Evolutionary conservation across 1,140 invertebrate species (phyloP).

Genomic region (Planococcus citri): DNA sequence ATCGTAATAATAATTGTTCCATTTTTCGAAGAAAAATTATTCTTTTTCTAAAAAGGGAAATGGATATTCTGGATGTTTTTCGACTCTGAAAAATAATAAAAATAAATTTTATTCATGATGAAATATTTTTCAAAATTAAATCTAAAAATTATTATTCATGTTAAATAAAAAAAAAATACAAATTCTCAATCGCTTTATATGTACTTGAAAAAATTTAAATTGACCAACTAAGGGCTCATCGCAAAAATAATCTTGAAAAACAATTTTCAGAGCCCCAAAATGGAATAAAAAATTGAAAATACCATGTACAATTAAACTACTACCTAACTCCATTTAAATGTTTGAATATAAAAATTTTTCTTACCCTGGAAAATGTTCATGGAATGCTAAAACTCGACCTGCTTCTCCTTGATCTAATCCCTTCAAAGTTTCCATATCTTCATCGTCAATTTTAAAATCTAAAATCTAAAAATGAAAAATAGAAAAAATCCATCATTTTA

Average conservation of each 20-base stretch:
- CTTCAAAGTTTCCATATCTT: slow-evolving; percentile 40
- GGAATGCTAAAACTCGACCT: slow-evolving; percentile 44
- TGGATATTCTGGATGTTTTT: slow-evolving; percentile 25
- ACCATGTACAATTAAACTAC: no score
- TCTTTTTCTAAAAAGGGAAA: slow-evolving; percentile 10
- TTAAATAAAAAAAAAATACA: neutral
- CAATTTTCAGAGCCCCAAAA: no score
- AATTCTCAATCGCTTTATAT: neutral
- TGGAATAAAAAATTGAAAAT: no score
- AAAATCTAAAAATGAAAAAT: slow-evolving; percentile 38
- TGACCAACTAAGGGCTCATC: no score
- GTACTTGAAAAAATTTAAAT: no score
- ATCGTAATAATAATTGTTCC: neutral
- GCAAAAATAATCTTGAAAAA: no score
- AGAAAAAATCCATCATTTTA: neutral
- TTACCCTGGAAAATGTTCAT: neutral
- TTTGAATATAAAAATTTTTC: no score
- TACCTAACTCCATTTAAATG: no score
- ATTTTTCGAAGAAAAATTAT: neutral
- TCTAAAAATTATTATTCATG: neutral
- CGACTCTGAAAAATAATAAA: slow-evolving; percentile 14
- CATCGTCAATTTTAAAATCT: slow-evolving; percentile 40
- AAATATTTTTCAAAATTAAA: neutral
- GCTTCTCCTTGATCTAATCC: slow-evolving; percentile 39
- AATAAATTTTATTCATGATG: neutral